Evolutionary conservation across 1,140 invertebrate species (phyloP), one percentile per base, ranked within the genome.

Genomic region (Drosophila gunungcola): DNA sequence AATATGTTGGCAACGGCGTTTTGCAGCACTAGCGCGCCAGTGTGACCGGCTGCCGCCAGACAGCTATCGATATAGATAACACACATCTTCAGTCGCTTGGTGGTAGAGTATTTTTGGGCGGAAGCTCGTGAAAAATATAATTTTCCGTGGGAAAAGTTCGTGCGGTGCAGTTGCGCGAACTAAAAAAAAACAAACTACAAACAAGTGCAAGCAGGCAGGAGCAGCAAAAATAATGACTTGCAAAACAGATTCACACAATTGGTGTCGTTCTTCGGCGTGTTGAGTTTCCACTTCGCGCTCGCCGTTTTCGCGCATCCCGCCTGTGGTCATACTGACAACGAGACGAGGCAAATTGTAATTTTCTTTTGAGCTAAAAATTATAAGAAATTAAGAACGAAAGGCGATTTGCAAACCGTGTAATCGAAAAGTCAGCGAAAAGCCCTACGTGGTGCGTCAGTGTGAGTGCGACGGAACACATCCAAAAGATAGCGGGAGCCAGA

Each of bases 261-360:
- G 57, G 45, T 52, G 61, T 52, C 60, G 41, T 60, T 65, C 27
- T 34, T 48, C 56, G 63, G 34, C 43, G 56, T 62, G 63, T 65
- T 65, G 64, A 68, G 64, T 68, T 68, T 68, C 32, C 60, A 6
- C 60, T 41, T 36, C 13, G 62, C 46, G 38, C 57, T 46, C 55
- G 68, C 27, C 64, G 29, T 70, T 70, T 57, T 70, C 42, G 42
- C 42, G 52, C 43, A 70, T 70, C 38, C 39, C 55, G 55, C 39
- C 46, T 73, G 68, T 34, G 69, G 69, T 43, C 69, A 60, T 73
- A 73, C 68, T 61, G n/a, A 53, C 45, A 60, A 41, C 54, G 67
- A 61, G 69, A 58, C 67, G 7, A 70, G 51, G 51, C 27, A 12
- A 69, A 70, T 69, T 69, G 64, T 73, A 61, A 73, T 73, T 73